These are phyloP conservation scores for Corythucha ciliata DNA, from an alignment of 2,888 invertebrate species.

Conservation along the genomic window DNA sequence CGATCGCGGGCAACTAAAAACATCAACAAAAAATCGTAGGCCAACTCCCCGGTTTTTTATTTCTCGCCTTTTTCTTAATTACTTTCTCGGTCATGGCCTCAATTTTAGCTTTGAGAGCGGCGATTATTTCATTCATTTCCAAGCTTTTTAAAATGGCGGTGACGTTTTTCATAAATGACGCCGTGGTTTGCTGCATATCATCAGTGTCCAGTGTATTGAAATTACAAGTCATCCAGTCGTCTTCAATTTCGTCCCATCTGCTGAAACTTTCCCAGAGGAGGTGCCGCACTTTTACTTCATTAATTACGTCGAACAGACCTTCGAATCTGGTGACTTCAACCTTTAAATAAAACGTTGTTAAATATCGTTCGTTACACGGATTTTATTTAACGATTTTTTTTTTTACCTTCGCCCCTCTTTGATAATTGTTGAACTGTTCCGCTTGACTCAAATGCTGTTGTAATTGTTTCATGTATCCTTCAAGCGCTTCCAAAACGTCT, in stretches of 20 bases:
- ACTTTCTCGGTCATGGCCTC: slow-evolving; percentile 71
- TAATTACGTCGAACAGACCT: slow-evolving; percentile 66
- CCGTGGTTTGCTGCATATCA: slow-evolving; percentile 56
- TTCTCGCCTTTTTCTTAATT: no score
- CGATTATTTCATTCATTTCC: slow-evolving; percentile 69
- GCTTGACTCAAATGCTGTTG: slow-evolving; percentile 56
- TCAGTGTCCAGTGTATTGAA: slow-evolving; percentile 62
- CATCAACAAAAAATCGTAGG: neutral
- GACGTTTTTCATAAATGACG: slow-evolving; percentile 60
- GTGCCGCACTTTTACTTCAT: slow-evolving; percentile 68
- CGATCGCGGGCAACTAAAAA: slow-evolving; percentile 60
- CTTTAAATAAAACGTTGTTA: slow-evolving; percentile 40
- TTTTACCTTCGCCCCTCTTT: slow-evolving; percentile 70
- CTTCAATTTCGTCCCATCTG: slow-evolving; percentile 52
- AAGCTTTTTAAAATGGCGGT: slow-evolving; percentile 74
- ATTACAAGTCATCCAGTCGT: slow-evolving; percentile 42
- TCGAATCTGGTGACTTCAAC: slow-evolving; percentile 76
- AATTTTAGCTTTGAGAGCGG: slow-evolving; percentile 64
- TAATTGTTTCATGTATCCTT: slow-evolving; percentile 54
- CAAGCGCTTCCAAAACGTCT: slow-evolving; percentile 54
- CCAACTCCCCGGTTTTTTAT: no score
- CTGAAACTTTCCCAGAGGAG: slow-evolving; percentile 66
- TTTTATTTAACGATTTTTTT: slow-evolving; percentile 4
- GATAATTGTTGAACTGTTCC: slow-evolving; percentile 66
- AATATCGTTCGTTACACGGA: neutral